Conservation (phyloP, 2,888 invertebrate species). For the Melieria crassipennis region DNA sequence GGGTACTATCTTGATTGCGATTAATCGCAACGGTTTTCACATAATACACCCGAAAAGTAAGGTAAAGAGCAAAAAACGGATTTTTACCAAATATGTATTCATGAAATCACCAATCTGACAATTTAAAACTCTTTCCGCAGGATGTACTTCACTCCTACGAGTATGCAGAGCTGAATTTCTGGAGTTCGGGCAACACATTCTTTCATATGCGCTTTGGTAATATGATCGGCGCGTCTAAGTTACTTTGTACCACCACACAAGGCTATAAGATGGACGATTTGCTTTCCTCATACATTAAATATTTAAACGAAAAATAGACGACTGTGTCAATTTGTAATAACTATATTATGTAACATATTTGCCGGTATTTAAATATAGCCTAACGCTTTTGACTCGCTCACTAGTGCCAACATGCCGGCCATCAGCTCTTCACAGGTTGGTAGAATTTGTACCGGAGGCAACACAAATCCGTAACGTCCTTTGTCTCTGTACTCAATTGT, state of each 20-base stretch:
- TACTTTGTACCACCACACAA: slow-evolving; percentile 88
- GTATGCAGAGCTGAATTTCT: slow-evolving; percentile 90
- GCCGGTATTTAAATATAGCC: slow-evolving; percentile 63
- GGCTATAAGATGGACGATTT: slow-evolving; percentile 98
- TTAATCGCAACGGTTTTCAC: slow-evolving; percentile 90
- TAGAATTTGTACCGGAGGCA: slow-evolving; percentile 74
- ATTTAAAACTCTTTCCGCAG: slow-evolving; percentile 64
- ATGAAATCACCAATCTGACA: rapidly evolving
- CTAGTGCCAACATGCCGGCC: slow-evolving; percentile 68
- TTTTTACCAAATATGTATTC: neutral
- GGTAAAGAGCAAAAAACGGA: slow-evolving; percentile 59
- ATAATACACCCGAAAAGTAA: slow-evolving; percentile 88
- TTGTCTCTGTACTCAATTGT: slow-evolving; percentile 74
- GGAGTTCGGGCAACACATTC: slow-evolving; percentile 95
- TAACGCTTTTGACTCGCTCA: slow-evolving; percentile 66
- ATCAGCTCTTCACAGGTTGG: slow-evolving; percentile 71
- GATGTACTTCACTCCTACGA: slow-evolving; percentile 85
- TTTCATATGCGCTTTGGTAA: slow-evolving; percentile 97
- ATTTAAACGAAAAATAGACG: slow-evolving; percentile 54
- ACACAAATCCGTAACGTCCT: slow-evolving; percentile 74
- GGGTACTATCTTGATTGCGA: slow-evolving; percentile 86
- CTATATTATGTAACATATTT: neutral
- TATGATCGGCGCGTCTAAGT: slow-evolving; percentile 87
- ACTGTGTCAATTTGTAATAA: neutral
- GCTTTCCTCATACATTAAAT: slow-evolving; percentile 86